Evolutionary conservation across 2,113 vertebrate species (phyloP).

Genomic region (Channa maculata): DNA sequence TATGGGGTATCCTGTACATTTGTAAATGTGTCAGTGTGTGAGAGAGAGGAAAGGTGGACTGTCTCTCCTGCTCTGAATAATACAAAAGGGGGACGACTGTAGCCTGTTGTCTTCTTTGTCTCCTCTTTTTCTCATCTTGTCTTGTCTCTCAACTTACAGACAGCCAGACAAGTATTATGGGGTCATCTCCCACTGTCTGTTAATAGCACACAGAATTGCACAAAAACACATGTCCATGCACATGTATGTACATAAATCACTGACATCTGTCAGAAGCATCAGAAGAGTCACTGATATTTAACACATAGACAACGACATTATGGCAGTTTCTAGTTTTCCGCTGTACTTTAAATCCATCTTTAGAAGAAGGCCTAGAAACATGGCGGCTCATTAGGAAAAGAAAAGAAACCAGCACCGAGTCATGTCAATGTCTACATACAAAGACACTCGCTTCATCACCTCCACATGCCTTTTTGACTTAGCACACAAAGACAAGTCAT

Average conservation of each 20-base stretch:
- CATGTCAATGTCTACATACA: too few species aligned
- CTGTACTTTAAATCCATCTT: too few species aligned
- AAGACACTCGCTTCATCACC: slow-evolving; percentile 3
- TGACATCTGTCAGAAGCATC: slow-evolving; percentile 15
- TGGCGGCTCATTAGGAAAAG: too few species aligned
- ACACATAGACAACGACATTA: neutral
- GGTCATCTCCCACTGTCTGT: slow-evolving; percentile 65
- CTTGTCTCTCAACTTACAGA: slow-evolving; percentile 47
- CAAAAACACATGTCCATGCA: neutral
- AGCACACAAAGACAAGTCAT: slow-evolving; percentile 63
- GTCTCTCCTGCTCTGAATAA: slow-evolving; percentile 74
- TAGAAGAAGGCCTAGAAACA: too few species aligned
- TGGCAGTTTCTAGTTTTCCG: too few species aligned
- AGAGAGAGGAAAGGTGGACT: slow-evolving; percentile 16
- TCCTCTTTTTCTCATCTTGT: slow-evolving; percentile 24
- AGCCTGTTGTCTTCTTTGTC: slow-evolving; percentile 39
- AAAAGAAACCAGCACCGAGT: too few species aligned
- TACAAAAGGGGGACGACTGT: slow-evolving; percentile 70
- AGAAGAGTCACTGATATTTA: too few species aligned
- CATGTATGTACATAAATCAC: slow-evolving; percentile 11
- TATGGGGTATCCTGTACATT: neutral
- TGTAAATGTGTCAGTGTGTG: slow-evolving; percentile 1
- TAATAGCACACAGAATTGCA: slow-evolving; percentile 39
- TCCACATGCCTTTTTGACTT: slow-evolving; percentile 42
- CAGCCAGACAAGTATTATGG: slow-evolving; percentile 41